phyloP scores from a whole-genome alignment of 2,888 invertebrate genomes.

The Hoplodrina blanda region DNA sequence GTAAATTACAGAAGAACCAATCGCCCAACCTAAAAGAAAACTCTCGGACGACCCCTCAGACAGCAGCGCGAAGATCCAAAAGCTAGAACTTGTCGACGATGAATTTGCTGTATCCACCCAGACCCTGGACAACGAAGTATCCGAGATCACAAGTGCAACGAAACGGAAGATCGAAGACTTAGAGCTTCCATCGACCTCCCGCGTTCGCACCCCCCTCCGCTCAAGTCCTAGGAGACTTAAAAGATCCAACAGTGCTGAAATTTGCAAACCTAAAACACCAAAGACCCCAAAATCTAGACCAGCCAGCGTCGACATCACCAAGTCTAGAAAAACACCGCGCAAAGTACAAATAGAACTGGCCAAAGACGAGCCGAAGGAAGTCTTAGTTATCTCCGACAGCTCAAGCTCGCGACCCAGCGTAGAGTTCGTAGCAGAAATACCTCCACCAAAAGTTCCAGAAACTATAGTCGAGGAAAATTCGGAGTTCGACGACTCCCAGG shows the following conservation, averaged over 20 bases:
- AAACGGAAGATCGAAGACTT: constrained; percentile 74
- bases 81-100: constrained; percentile 75
- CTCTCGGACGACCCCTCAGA: constrained; percentile 75
- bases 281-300: constrained; percentile 82
- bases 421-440: constrained; percentile 77
- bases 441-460: constrained; percentile 72
- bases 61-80: constrained; percentile 79
- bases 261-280: constrained; percentile 78
- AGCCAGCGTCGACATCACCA: constrained; percentile 82
- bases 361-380: constrained; percentile 62
- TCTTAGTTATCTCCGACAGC: constrained; percentile 64
- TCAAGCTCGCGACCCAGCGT: constrained; percentile 74
- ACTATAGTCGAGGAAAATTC: constrained; percentile 78
- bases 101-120: constrained; percentile 76
- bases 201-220: constrained; percentile 76
- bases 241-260: constrained; percentile 84
- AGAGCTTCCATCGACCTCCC: constrained; percentile 77
- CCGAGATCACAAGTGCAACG: constrained; percentile 75
- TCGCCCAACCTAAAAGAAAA: constrained; percentile 79
- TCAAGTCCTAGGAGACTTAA: constrained; percentile 83
- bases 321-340: constrained; percentile 73
- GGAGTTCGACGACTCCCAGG: constrained; percentile 85
- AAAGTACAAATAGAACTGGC: constrained; percentile 67
- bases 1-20: constrained; percentile 73
- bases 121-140: constrained; percentile 83